Conservation (phyloP, 2,888 invertebrate genomes). For the Deladenus siricidicola region DNA sequence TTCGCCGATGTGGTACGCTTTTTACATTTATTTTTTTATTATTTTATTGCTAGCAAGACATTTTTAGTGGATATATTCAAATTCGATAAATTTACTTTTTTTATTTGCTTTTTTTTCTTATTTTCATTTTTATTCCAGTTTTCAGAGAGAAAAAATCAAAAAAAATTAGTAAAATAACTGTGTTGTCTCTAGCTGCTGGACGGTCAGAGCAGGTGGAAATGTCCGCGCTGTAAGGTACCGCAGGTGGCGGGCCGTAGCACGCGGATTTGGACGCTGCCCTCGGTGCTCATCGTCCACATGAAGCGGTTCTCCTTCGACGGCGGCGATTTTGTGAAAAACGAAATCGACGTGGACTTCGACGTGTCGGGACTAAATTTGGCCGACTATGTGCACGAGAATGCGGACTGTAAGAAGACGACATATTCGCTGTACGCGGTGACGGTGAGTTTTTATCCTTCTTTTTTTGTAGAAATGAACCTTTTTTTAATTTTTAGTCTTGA, state of each 20-base stretch:
- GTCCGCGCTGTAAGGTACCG: slow-evolving; percentile 38
- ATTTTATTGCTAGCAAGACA: background rate
- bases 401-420: slow-evolving; percentile 11
- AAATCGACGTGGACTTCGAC: slow-evolving; percentile 36
- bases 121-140: background rate
- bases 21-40: background rate
- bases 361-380: slow-evolving; percentile 27
- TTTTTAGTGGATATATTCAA: background rate
- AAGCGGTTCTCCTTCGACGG: slow-evolving; percentile 42
- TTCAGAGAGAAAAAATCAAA: background rate
- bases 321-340: slow-evolving; percentile 41
- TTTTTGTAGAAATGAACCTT: slow-evolving; percentile 5
- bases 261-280: slow-evolving; percentile 41
- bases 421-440: slow-evolving; percentile 46
- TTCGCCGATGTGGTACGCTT: slow-evolving; percentile 10
- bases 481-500: background rate
- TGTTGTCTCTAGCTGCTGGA: background rate
- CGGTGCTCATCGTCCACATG: slow-evolving; percentile 42
- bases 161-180: background rate
- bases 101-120: background rate
- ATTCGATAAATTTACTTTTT: background rate
- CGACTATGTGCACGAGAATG: slow-evolving; percentile 32
- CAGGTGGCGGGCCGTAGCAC: slow-evolving; percentile 30
- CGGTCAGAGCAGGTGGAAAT: slow-evolving; percentile 36
- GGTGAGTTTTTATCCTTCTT: slow-evolving; percentile 21